phyloP scores from a whole-genome alignment of 2,888 invertebrate species.

The Macrophya alboannulata region DNA sequence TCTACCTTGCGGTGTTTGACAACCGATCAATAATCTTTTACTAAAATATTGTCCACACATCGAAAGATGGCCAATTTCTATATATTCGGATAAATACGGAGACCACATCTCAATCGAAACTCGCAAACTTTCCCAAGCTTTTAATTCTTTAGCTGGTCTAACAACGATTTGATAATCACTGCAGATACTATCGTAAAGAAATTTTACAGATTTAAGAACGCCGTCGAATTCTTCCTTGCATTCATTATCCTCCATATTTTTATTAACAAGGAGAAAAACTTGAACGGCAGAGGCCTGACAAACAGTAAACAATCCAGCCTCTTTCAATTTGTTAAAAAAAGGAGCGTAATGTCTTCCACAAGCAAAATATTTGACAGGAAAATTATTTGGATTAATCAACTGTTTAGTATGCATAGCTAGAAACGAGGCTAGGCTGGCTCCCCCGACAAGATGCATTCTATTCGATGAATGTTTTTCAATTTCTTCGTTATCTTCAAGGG shows the following conservation, averaged over 20 bases:
- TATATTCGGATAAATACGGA: constrained; percentile 83
- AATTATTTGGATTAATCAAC: constrained; percentile 82
- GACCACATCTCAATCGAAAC: constrained; percentile 90
- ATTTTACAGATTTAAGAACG: constrained; percentile 81
- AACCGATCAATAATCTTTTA: constrained; percentile 89
- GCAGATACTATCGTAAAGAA: constrained; percentile 85
- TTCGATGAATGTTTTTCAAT: constrained; percentile 81
- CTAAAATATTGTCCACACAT: constrained; percentile 88
- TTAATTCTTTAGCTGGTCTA: constrained; percentile 84
- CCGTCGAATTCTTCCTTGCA: constrained; percentile 83
- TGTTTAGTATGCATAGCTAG: constrained; percentile 89
- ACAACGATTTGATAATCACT: constrained; percentile 86
- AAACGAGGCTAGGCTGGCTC: constrained; percentile 88
- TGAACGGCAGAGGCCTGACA: constrained; percentile 87
- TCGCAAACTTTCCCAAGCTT: constrained; percentile 86
- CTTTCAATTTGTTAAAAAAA: constrained; percentile 72
- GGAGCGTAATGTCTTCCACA: constrained; percentile 88
- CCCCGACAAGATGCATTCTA: constrained; percentile 88
- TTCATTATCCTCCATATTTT: constrained; percentile 79
- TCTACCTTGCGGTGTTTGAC: constrained; percentile 82
- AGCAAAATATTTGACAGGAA: constrained; percentile 88
- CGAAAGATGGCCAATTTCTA: constrained; percentile 89
- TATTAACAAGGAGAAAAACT: constrained; percentile 83
- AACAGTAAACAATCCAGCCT: constrained; percentile 84
- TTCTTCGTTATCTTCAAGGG: constrained; percentile 83